phyloP scores from a whole-genome alignment of 92 coral and sea anemone genomes.

The Umimayanthus kanabou region DNA sequence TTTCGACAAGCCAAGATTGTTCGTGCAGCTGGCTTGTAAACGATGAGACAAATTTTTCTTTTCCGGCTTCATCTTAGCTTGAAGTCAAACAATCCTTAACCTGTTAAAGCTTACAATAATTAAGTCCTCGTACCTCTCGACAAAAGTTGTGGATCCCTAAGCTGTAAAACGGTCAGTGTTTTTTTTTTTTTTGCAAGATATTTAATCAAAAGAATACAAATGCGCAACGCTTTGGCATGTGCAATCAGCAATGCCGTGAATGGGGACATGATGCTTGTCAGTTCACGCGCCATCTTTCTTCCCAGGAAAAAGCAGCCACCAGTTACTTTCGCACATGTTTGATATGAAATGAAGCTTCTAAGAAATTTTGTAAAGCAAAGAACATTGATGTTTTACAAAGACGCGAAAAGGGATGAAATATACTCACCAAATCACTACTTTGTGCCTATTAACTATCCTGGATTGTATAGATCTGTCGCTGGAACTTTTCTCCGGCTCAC shows the following conservation, averaged over 20 bases:
- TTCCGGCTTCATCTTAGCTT: conserved; percentile 1
- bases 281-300: conserved; percentile 5
- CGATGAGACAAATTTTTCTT: neutral
- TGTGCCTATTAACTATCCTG: too few species aligned
- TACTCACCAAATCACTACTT: conserved; percentile 9
- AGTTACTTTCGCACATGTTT: neutral
- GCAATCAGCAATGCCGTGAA: too few species aligned
- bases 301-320: conserved; percentile 13
- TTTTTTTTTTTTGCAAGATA: neutral
- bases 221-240: neutral
- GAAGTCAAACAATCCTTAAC: neutral
- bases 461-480: neutral
- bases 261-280: neutral
- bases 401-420: neutral
- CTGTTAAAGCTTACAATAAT: neutral
- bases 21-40: neutral
- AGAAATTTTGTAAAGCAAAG: neutral
- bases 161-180: too few species aligned
- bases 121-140: neutral
- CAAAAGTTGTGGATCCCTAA: neutral
- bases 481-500: neutral
- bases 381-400: neutral
- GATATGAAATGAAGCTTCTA: neutral
- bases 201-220: neutral
- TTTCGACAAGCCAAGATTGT: neutral